Evolutionary conservation across 2,113 vertebrate genomes (phyloP), one percentile per base, ranked within the genome.

Genomic region (Lamprologus sp.): DNA sequence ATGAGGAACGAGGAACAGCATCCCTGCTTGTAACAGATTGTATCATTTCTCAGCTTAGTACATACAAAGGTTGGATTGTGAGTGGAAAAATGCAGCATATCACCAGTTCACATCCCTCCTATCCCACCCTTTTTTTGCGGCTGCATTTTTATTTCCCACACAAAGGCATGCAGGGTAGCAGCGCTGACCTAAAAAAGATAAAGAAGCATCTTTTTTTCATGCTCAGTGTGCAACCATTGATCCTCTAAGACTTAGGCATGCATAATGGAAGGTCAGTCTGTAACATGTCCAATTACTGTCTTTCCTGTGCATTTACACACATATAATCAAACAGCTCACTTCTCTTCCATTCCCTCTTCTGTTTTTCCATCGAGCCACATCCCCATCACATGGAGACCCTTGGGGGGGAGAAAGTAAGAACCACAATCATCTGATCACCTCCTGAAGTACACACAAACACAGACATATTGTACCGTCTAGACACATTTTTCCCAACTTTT

Each of bases 371-470:
- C 19, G 40, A 87, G 31, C 84, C 83, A 73, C 88, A 81, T 84
- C 28, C 28, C 7, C 53, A 83, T 95, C 95, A 95, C 93, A 94
- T 92, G 94, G 84, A 87, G 75, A 58, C 19, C 81, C 89, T 37
- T 82, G 4, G 13, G 88, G 88, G 28, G 31, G 85, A 26, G 87
- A 21, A 85, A 77, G 40, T 42, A 5, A 82, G 81, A 79, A 90
- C 91, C 87, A 33, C 89, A 86, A 92, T 93, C 95, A 94, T 94
- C 88, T 95, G 94, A 95, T 92, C 84, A 63, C 33, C 79, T 87
- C 56, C 26, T 45, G 28, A 40, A 77, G 73, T 40, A 40, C 79
- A 28, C 51, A 60, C 45, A 79, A 13, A 75, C 14, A 81, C 83
- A 83, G 53, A 87, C 58, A 73, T 75, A 82, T 68, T 82, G 53